Conservation (phyloP, 1,140 invertebrate genomes). For the Cotesia glomerata region DNA sequence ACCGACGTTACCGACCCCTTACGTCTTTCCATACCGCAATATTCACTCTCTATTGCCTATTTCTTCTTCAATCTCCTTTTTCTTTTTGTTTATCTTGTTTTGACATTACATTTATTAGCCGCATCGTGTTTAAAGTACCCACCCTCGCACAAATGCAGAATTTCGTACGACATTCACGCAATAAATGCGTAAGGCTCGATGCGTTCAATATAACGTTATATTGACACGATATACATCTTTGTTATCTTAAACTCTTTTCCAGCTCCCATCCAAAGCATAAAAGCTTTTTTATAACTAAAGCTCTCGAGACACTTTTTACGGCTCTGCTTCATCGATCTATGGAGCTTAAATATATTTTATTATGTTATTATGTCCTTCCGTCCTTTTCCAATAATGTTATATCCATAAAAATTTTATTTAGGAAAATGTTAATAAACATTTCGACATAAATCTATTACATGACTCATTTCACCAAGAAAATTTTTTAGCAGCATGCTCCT, state of each 20-base stretch:
- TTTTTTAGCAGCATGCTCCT: too few species aligned
- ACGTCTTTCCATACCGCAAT: not conserved
- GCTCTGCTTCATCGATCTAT: slow-evolving; percentile 5
- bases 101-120: not conserved
- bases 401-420: too few species aligned
- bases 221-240: not conserved
- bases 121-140: not conserved
- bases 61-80: not conserved
- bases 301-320: not conserved
- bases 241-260: not conserved
- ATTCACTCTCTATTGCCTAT: not conserved
- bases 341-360: not conserved
- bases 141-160: slow-evolving; percentile 14
- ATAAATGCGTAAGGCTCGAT: not conserved
- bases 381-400: not conserved
- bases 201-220: not conserved
- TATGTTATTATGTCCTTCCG: not conserved
- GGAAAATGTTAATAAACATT: too few species aligned
- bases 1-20: not conserved
- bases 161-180: not conserved
- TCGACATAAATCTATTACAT: too few species aligned
- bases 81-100: not conserved
- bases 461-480: too few species aligned
- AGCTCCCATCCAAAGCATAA: not conserved
- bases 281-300: too few species aligned